Conservation (phyloP, 2,797 vertebrate genomes). For the Coccyzus lansbergi region DNA sequence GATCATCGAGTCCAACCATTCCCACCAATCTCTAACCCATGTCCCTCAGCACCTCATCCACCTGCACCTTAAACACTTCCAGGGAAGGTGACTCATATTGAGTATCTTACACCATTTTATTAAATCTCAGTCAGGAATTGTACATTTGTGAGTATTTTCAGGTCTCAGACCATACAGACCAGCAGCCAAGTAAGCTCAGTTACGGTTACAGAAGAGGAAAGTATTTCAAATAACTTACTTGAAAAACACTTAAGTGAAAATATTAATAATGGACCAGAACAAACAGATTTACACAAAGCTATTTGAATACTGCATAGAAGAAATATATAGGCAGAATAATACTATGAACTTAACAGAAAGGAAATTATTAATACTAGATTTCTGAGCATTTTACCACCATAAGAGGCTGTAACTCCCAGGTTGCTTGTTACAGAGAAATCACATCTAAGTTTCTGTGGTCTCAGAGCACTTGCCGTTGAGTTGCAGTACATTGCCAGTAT, state of each 20-base stretch:
- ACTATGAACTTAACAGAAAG: not conserved
- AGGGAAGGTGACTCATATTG: too few relatives aligned
- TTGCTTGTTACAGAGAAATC: not conserved
- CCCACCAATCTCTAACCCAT: too few relatives aligned
- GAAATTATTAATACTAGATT: not conserved
- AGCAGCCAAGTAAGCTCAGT: not conserved
- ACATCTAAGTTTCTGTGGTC: conserved; percentile 5
- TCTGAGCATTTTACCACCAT: not conserved
- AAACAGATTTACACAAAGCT: not conserved
- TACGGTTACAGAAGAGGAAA: not conserved
- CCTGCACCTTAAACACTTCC: too few relatives aligned
- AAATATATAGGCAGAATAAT: not conserved
- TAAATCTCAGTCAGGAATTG: not conserved
- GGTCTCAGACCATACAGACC: not conserved
- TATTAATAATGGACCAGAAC: not conserved
- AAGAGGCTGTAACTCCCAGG: conserved; percentile 16
- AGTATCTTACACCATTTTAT: not conserved
- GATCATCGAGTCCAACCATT: too few relatives aligned
- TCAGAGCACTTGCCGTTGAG: conserved; percentile 16
- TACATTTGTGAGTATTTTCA: not conserved
- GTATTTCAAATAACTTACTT: not conserved
- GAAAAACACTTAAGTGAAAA: not conserved
- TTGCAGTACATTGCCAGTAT: not conserved
- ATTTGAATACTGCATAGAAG: not conserved
- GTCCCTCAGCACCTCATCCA: too few relatives aligned